Evolutionary conservation across 2,888 invertebrate genomes (phyloP).

Genomic region (Heliconius hortense): DNA sequence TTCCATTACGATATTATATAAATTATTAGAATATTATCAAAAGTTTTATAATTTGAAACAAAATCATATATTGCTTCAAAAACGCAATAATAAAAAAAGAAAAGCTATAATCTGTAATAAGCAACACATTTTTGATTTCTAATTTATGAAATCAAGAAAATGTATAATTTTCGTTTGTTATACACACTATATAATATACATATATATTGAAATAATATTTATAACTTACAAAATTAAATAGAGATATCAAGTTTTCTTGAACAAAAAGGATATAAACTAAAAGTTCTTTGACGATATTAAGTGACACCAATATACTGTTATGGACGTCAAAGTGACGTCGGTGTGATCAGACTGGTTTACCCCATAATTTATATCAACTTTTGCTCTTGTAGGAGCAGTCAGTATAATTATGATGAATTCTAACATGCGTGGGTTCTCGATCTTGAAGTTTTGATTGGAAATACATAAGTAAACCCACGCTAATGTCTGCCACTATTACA

Average conservation of each 20-base stretch:
- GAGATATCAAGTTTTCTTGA: not conserved
- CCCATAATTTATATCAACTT: constrained; percentile 30
- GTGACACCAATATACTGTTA: not conserved
- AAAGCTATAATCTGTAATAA: too few species aligned
- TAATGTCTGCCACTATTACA: constrained; percentile 9
- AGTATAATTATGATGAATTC: constrained; percentile 33
- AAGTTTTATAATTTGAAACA: too few species aligned
- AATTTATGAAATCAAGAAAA: too few species aligned
- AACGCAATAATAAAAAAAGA: too few species aligned
- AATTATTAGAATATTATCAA: too few species aligned
- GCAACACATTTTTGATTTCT: too few species aligned
- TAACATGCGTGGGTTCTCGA: constrained; percentile 33
- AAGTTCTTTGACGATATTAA: constrained; percentile 7
- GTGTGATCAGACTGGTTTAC: constrained; percentile 29
- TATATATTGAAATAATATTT: not conserved
- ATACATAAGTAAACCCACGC: constrained; percentile 29
- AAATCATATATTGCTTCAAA: too few species aligned
- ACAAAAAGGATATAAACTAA: not conserved
- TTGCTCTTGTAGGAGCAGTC: constrained; percentile 28
- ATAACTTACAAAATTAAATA: not conserved
- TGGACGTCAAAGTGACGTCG: constrained; percentile 34
- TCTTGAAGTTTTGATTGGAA: constrained; percentile 31
- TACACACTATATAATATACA: not conserved
- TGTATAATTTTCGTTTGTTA: too few species aligned
- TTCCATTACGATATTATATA: too few species aligned